Conservation (phyloP, 1,140 invertebrate genomes). For the Hermatobates lingyangjiaoensis region DNA sequence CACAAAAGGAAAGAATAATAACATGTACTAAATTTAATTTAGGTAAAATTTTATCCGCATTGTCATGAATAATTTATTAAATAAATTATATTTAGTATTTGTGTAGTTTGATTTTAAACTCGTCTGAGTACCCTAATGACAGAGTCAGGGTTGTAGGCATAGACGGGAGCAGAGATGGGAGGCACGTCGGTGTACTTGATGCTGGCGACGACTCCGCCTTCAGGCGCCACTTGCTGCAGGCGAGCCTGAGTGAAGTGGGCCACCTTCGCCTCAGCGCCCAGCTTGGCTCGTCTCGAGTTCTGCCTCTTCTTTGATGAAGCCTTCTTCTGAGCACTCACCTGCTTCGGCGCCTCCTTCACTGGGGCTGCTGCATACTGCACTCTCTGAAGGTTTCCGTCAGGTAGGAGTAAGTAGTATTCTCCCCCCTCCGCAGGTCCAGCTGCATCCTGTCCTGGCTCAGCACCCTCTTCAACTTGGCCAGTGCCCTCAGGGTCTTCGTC, state of each 20-base stretch:
- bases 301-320: neutral
- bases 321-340: neutral
- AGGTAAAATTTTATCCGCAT: too few relatives aligned
- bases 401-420: slow-evolving; percentile 48
- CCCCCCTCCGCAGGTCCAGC: slow-evolving; percentile 25
- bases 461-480: too few relatives aligned
- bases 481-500: neutral
- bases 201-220: slow-evolving; percentile 11
- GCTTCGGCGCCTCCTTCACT: neutral
- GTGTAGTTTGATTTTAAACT: too few relatives aligned
- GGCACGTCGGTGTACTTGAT: slow-evolving; percentile 19
- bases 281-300: neutral
- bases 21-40: too few relatives aligned
- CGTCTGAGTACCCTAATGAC: slow-evolving; percentile 15
- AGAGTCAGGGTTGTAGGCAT: slow-evolving; percentile 15
- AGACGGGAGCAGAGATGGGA: slow-evolving; percentile 18
- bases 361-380: slow-evolving; percentile 24
- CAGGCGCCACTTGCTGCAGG: neutral
- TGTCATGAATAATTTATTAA: too few relatives aligned
- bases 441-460: neutral
- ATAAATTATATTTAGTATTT: too few relatives aligned
- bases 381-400: slow-evolving; percentile 51
- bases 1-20: too few relatives aligned
- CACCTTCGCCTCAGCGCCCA: neutral
- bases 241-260: neutral